A percentile compares a stretch with the other conserved stretches of the same genome.
These are phyloP conservation scores for Epirrhoe tristata DNA, from an alignment of 2,888 invertebrate genomes.

Conservation along the genomic window DNA sequence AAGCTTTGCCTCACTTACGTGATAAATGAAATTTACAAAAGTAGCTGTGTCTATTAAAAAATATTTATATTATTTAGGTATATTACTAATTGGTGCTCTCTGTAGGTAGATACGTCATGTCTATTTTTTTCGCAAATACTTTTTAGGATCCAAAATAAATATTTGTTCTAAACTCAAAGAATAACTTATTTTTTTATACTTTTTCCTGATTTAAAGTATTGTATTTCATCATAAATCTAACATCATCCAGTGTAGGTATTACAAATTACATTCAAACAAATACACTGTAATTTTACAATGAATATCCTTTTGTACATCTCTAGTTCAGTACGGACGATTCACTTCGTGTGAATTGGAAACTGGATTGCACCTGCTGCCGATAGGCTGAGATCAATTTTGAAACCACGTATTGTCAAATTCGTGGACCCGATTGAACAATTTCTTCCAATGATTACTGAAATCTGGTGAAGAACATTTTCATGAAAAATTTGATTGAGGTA, in stretches of 20 bases:
- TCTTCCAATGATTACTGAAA: slow-evolving; percentile 7
- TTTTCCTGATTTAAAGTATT: too few species aligned
- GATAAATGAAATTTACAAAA: too few species aligned
- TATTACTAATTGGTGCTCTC: too few species aligned
- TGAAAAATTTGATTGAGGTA: background rate
- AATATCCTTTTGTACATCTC: slow-evolving; percentile 18
- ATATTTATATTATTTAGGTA: too few species aligned
- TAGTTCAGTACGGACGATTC: slow-evolving; percentile 33
- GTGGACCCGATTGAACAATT: slow-evolving; percentile 21
- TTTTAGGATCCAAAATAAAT: too few species aligned
- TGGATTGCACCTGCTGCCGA: slow-evolving; percentile 63
- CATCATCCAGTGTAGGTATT: background rate
- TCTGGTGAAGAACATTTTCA: background rate
- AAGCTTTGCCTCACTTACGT: too few species aligned
- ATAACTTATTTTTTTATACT: too few species aligned
- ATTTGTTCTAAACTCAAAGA: too few species aligned
- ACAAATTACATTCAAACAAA: background rate
- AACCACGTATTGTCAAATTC: slow-evolving; percentile 51
- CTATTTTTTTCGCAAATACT: too few species aligned
- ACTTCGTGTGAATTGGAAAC: slow-evolving; percentile 60
- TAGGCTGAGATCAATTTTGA: slow-evolving; percentile 62
- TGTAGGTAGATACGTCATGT: too few species aligned
- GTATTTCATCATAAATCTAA: too few species aligned
- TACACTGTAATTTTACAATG: background rate
- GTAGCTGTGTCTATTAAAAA: too few species aligned